phyloP scores from a whole-genome alignment of 2,113 vertebrate species.

The Centropus unirufus region DNA sequence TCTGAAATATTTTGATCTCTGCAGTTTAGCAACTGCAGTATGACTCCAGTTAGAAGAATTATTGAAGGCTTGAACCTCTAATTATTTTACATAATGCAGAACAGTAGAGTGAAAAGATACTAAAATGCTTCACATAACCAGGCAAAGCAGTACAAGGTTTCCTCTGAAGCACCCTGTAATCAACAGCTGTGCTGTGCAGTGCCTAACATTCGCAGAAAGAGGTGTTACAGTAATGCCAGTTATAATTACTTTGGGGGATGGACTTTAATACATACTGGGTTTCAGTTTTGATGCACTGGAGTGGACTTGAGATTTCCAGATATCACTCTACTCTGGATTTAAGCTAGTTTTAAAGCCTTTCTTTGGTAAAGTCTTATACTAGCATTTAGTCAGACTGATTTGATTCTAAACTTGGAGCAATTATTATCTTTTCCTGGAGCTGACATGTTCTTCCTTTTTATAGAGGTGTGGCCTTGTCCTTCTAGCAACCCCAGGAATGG shows the following conservation, averaged over 20 bases:
- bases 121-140: neutral
- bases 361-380: neutral
- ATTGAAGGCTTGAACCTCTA: neutral
- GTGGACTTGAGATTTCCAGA: neutral
- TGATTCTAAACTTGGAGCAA: neutral
- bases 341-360: neutral
- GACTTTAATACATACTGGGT: neutral
- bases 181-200: neutral
- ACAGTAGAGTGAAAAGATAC: neutral
- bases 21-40: neutral
- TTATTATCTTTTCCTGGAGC: neutral
- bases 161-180: neutral
- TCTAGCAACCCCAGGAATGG: neutral
- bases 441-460: neutral
- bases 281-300: neutral
- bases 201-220: neutral
- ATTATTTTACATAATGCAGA: neutral
- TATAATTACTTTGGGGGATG: neutral
- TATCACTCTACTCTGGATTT: neutral
- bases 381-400: neutral
- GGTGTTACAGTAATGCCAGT: neutral
- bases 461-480: neutral
- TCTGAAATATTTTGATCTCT: neutral
- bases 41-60: neutral
- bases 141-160: neutral